Conservation (phyloP, 2,888 invertebrate species). For the Harmothoe impar region DNA sequence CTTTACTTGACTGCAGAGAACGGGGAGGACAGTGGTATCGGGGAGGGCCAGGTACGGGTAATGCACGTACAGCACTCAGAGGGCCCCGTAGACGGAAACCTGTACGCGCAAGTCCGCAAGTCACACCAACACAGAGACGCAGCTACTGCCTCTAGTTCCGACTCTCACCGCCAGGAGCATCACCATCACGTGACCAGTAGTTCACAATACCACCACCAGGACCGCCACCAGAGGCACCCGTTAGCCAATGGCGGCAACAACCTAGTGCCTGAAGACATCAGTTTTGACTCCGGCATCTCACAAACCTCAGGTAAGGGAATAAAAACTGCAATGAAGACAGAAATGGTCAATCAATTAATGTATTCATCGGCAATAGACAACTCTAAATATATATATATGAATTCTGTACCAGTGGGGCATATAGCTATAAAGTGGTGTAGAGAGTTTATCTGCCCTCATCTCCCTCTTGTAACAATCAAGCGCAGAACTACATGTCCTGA, state of each 20-base stretch:
- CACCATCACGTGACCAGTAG: conserved; percentile 3
- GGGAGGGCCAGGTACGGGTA: conserved; percentile 65
- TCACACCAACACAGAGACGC: conserved; percentile 59
- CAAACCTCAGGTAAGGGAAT: conserved; percentile 51
- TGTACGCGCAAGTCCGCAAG: conserved; percentile 89
- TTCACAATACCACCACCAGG: conserved; percentile 40
- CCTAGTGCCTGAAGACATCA: background rate
- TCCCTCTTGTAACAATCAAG: too few relatives aligned
- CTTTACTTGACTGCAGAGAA: conserved; percentile 3
- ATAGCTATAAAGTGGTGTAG: too few relatives aligned
- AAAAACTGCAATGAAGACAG: background rate
- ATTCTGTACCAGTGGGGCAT: too few relatives aligned
- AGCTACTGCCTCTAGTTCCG: background rate
- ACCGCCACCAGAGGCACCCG: conserved; percentile 36
- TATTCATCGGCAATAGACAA: too few relatives aligned
- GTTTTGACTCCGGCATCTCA: conserved; percentile 56
- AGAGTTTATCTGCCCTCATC: too few relatives aligned
- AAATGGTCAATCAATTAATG: too few relatives aligned
- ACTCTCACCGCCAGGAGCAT: background rate
- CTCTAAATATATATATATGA: too few relatives aligned
- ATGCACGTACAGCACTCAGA: conserved; percentile 84
- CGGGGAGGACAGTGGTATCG: conserved; percentile 36
- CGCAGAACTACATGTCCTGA: too few relatives aligned
- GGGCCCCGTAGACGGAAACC: conserved; percentile 94
- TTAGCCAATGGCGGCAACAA: conserved; percentile 40